These are phyloP conservation scores for Dipodomys merriami DNA, from an alignment of 2,113 vertebrate genomes.

Conservation along the genomic window DNA sequence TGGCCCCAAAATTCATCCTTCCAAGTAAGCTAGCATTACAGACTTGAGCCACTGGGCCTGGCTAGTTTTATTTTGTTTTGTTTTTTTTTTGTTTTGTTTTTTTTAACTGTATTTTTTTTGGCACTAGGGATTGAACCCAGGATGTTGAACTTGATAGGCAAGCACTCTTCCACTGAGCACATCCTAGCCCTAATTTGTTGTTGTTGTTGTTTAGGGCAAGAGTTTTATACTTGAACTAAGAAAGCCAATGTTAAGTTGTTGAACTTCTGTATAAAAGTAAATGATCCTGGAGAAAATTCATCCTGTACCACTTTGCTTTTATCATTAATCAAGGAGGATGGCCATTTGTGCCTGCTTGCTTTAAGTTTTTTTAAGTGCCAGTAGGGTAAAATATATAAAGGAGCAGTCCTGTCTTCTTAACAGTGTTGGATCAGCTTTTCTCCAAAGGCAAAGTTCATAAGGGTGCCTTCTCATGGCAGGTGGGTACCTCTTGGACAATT, in stretches of 20 bases:
- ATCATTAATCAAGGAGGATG: background rate
- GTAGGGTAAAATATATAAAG: background rate
- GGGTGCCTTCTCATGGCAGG: background rate
- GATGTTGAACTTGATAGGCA: no score
- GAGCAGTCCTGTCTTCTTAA: background rate
- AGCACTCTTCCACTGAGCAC: no score
- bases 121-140: no score
- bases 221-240: constrained; percentile 24
- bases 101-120: no score
- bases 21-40: no score
- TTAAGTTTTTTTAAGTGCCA: background rate
- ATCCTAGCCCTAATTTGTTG: background rate
- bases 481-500: background rate
- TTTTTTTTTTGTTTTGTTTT: no score
- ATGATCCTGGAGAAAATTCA: background rate
- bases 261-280: background rate
- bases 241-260: background rate
- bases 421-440: background rate
- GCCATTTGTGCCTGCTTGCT: background rate
- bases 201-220: constrained; percentile 19
- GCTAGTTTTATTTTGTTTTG: no score
- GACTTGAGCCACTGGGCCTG: no score
- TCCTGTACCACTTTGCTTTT: background rate
- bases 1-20: no score
- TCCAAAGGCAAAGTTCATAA: background rate